Evolutionary conservation across 2,797 vertebrate species (phyloP), one percentile per base, ranked within the genome.

Genomic region (Orestias chungarensis): DNA sequence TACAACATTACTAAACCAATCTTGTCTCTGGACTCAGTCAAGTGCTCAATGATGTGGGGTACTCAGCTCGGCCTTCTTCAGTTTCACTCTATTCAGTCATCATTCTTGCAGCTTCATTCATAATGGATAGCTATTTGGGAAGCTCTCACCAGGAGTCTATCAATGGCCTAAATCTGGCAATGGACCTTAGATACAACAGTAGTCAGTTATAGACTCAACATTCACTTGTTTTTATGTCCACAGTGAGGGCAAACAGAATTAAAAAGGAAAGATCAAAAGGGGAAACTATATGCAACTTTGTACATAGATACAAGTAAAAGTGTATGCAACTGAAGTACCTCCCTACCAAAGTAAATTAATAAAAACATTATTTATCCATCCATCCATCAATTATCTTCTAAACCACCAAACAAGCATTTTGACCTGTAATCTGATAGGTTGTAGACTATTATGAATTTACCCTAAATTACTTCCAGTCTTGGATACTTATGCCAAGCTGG

Each of bases 1-100:
- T 94, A 91, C 83, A 80, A 90, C 91, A 94, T 93, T 89, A 92
- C 92, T 94, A 88, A 93, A 91, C 90, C 88, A 91, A 92, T 93
- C 89, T 64, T 94, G 93, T 94, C 90, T 93, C 92, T 93, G 91
- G 87, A 91, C 78, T 92, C 84, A 85, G 89, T 92, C 89, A 91
- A 92, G 92, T 80, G 83, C 33, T 77, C 6, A 70, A 86, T 89
- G 92, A 94, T 92, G 93, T 89, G 84, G 91, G 71, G 76, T 79
- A 84, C 84, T 90, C 82, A 81, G 81, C 68, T 78, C 78, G 73
- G 83, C 66, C 88, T 87, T 91, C 89, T 92, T 92, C 87, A 89
- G 86, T 93, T 92, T 92, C 91, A 76, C 79, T 87, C 88, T 90
- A 89, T 95, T 95, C 95, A 94, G 86, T 85, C 93, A 84, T 92